Conservation (phyloP, 2,888 invertebrate genomes). For the Coecobrya sp. region DNA sequence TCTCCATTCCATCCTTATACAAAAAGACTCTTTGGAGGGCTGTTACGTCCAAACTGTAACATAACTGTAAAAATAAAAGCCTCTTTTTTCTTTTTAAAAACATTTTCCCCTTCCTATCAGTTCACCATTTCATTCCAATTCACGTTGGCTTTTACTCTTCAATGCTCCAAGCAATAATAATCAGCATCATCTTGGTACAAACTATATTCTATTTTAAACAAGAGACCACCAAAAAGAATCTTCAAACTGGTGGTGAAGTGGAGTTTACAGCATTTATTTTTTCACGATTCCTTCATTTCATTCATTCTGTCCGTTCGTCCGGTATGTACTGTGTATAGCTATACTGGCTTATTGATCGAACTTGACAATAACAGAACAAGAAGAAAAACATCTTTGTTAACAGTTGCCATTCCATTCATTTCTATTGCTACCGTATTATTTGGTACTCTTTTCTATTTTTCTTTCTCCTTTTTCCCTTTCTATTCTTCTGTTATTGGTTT, state of each 20-base stretch:
- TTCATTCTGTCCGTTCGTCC: background rate
- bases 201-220: background rate
- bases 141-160: constrained; percentile 50
- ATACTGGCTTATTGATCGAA: background rate
- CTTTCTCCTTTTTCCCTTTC: background rate
- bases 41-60: constrained; percentile 46
- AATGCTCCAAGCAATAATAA: background rate
- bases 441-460: background rate
- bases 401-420: constrained; percentile 55
- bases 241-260: background rate
- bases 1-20: background rate
- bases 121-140: constrained; percentile 54
- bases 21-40: constrained; percentile 70
- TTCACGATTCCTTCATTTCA: background rate
- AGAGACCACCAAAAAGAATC: background rate
- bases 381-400: constrained; percentile 26
- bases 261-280: background rate
- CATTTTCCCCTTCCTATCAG: constrained; percentile 46
- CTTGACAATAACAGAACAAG: constrained; percentile 12
- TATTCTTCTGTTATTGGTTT: background rate
- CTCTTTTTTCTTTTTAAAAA: constrained; percentile 27
- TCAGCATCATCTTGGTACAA: constrained; percentile 7
- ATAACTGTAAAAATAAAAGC: constrained; percentile 76
- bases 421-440: constrained; percentile 31
- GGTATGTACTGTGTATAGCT: background rate